Percentiles rank a stretch among this genome's conserved stretches.
Evolutionary conservation across 2,797 vertebrate genomes (phyloP).

Genomic region (Cuniculus paca): DNA sequence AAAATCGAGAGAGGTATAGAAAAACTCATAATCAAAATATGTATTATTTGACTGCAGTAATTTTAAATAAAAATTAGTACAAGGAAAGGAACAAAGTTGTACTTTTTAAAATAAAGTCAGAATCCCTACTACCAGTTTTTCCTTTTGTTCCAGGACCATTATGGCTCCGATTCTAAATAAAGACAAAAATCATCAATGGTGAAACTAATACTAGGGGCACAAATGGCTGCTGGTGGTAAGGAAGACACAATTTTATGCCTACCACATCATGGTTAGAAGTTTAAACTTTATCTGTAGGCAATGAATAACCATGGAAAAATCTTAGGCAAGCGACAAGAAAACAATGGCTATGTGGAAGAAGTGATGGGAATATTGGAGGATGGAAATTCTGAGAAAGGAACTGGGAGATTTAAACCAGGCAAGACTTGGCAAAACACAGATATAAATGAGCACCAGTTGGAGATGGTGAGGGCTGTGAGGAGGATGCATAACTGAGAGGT

Average conservation of each 20-base stretch:
- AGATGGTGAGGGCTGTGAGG: not conserved
- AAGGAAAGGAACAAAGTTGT: not conserved
- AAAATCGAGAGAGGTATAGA: not conserved
- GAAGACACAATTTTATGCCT: not conserved
- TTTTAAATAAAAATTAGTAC: slow-evolving; percentile 20
- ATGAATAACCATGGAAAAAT: not conserved
- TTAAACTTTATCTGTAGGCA: not conserved
- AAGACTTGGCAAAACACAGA: not conserved
- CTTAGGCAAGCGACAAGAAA: not conserved
- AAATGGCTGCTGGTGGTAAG: not conserved
- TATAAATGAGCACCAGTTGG: not conserved
- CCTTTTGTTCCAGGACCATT: not conserved
- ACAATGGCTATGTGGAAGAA: not conserved
- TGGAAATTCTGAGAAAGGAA: not conserved
- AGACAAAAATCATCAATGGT: not conserved
- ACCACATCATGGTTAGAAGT: not conserved
- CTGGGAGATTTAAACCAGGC: not conserved
- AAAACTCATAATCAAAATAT: slow-evolving; percentile 24
- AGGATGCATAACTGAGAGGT: not conserved
- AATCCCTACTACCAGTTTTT: not conserved
- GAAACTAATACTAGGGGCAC: not conserved
- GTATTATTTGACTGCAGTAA: not conserved
- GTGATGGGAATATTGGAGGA: not conserved
- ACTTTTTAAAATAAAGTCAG: slow-evolving; percentile 15
- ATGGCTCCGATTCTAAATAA: not conserved